Evolutionary conservation across 2,113 vertebrate species (phyloP).

Genomic region (Brachyhypopomus occidentalis): DNA sequence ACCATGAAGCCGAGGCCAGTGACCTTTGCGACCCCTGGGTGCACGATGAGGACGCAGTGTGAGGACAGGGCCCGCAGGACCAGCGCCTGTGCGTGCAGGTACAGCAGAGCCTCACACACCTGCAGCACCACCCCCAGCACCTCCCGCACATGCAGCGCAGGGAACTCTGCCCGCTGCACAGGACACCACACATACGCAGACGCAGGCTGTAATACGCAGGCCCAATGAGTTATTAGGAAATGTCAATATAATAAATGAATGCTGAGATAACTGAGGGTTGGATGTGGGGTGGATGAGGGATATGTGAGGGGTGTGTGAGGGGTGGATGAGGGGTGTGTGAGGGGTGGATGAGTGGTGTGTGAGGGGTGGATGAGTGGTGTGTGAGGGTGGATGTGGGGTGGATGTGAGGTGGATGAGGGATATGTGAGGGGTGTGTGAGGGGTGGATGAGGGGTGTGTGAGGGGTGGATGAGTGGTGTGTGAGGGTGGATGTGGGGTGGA

Average conservation of each 20-base stretch:
- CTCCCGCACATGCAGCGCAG: slow-evolving; percentile 38
- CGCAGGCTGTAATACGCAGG: neutral
- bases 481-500: too few species aligned
- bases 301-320: too few species aligned
- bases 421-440: too few species aligned
- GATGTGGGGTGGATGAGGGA: too few species aligned
- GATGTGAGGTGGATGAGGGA: too few species aligned
- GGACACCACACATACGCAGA: neutral
- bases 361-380: too few species aligned
- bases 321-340: too few species aligned
- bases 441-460: too few species aligned
- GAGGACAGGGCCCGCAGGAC: slow-evolving; percentile 71
- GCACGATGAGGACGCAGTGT: slow-evolving; percentile 71
- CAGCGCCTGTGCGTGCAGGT: slow-evolving; percentile 65
- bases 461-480: too few species aligned
- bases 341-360: too few species aligned
- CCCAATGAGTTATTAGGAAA: neutral
- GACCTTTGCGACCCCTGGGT: slow-evolving; percentile 70
- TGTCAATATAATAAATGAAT: neutral
- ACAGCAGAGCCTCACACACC: slow-evolving; percentile 72
- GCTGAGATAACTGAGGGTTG: too few species aligned
- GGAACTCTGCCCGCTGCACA: slow-evolving; percentile 55
- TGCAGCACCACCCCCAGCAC: slow-evolving; percentile 69
- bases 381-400: too few species aligned
- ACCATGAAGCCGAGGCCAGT: slow-evolving; percentile 69